Evolutionary conservation across 2,113 vertebrate species (phyloP).

Genomic region (Urocynchramus pylzowi): DNA sequence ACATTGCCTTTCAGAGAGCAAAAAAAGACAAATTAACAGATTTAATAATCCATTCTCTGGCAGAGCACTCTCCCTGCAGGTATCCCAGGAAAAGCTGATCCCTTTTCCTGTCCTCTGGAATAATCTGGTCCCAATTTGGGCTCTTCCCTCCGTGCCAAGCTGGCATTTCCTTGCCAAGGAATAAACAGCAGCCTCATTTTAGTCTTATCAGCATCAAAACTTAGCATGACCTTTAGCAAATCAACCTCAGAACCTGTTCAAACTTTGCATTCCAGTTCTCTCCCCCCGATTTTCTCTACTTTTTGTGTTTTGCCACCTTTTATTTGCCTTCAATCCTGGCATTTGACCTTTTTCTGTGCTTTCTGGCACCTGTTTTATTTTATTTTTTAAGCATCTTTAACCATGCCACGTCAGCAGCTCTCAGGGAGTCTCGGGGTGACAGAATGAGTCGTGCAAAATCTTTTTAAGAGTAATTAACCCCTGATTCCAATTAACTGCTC

Average conservation of each 20-base stretch:
- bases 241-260: not conserved
- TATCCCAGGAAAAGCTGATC: not conserved
- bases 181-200: not conserved
- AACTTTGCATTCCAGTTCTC: not conserved
- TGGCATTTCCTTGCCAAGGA: not conserved
- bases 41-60: not conserved
- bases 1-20: not conserved
- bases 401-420: not conserved
- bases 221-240: not conserved
- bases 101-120: not conserved
- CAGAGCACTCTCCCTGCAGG: not conserved
- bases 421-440: not conserved
- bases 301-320: not conserved
- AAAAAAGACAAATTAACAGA: not conserved
- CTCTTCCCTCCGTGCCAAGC: not conserved
- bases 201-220: not conserved
- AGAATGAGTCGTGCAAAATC: not conserved
- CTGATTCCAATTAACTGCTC: not conserved
- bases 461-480: not conserved
- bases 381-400: not conserved
- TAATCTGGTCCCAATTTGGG: accelerated
- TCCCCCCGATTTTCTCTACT: not conserved
- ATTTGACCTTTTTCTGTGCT: not conserved
- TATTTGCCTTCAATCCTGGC: not conserved
- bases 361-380: not conserved